Base-by-base conservation (phyloP, 2,888 invertebrate genomes). In the Plebejus melissa region DNA sequence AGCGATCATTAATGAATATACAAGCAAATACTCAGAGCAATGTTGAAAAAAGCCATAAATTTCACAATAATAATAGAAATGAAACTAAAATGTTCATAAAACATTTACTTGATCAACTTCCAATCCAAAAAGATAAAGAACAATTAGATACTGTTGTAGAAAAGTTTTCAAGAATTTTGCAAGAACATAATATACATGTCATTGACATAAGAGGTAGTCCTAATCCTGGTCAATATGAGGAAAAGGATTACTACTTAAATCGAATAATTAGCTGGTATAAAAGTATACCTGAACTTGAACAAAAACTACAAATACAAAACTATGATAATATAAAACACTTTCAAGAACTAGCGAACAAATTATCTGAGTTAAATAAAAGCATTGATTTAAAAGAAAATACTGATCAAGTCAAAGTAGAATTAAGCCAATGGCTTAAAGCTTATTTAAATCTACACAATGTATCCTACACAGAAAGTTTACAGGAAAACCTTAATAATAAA, bases 221-320 rank as follows among this genome's bases (percentile, higher is more conserved):
- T 13, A 16, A 11, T 65, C 11, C 65, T 16, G 28, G 13, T 54
- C 16, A 50, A 32, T 22, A n/a, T 28, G 13, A 54, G 2, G 50
- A 72, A 28, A 32, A 22, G 32, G 4, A 72, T 32, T 32, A 50
- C 32, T 72, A 54, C 22, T 32, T 72, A 41, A 28, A 22, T 28
- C 16, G 32, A 72, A 54, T 72, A 32, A 22, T 72, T 28, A 72
- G 72, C 28, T 50, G 46, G 72, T 46, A 50, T 54, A 72, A 54
- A 4, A 54, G 32, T 16, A 72, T 72, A 16, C 72, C 72, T 54
- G 72, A 72, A 72, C 32, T 54, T 54, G 50, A n/a, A 32, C 28
- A 41, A 28, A 22, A 46, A 50, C 50, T 28, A 28, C 65, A 32
- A 5, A 5, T 65, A 65, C 13, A 36, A 65, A 72, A 22, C 13